These are phyloP conservation scores for Nebria ingens DNA, from an alignment of 1,140 invertebrate species.

Conservation along the genomic window DNA sequence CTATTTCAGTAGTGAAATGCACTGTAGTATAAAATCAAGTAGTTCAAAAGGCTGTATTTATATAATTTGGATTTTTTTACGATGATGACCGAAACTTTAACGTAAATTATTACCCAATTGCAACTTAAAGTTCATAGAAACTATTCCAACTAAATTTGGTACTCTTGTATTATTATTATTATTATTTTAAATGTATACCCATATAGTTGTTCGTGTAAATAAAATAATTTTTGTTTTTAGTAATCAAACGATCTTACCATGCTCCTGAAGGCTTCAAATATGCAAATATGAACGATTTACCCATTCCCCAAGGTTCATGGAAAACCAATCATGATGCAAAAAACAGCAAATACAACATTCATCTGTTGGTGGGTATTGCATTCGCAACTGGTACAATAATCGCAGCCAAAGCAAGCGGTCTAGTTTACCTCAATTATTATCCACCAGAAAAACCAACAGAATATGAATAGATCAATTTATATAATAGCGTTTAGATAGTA, in stretches of 20 bases:
- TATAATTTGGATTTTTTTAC: no score
- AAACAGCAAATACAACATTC: conserved; percentile 55
- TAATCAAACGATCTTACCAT: background rate
- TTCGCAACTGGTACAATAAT: conserved; percentile 44
- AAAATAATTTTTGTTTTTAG: no score
- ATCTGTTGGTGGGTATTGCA: conserved; percentile 49
- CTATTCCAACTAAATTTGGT: no score
- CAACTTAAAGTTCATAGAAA: no score
- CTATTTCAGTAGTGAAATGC: no score
- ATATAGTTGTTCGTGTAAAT: no score
- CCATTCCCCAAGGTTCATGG: conserved; percentile 63
- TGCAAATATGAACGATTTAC: conserved; percentile 59
- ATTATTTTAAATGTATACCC: no score
- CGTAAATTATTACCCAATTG: no score
- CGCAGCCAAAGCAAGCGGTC: conserved; percentile 43
- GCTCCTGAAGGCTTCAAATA: conserved; percentile 14
- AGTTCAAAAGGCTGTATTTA: no score
- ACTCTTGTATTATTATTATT: no score
- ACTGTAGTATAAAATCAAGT: no score
- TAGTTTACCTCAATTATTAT: conserved; percentile 46
- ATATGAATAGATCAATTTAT: background rate
- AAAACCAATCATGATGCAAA: conserved; percentile 49
- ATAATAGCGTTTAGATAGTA: background rate
- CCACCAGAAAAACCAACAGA: conserved; percentile 34
- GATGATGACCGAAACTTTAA: no score